phyloP scores from a whole-genome alignment of 1,140 invertebrate genomes.

The Drosophila lowei region DNA sequence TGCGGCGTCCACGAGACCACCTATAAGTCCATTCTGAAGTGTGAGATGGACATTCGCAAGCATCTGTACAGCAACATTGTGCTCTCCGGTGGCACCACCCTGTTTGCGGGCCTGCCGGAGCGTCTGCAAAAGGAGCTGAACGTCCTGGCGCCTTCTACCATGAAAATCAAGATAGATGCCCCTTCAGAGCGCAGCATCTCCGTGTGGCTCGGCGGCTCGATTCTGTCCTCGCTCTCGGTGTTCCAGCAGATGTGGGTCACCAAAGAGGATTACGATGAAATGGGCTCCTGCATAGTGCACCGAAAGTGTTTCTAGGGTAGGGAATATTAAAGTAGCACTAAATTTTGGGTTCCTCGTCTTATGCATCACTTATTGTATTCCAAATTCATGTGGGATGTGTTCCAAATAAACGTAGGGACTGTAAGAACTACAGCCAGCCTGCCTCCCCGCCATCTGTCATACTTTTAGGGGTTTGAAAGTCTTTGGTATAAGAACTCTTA shows the following conservation, averaged over 20 bases:
- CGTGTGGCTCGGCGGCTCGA: constrained; percentile 94
- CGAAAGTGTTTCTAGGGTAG: constrained; percentile 94
- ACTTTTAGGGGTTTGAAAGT: too few relatives aligned
- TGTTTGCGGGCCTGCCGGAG: constrained; percentile 91
- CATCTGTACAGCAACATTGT: constrained; percentile 96
- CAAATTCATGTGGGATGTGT: too few relatives aligned
- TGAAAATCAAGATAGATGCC: constrained; percentile 97
- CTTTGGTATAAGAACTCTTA: too few relatives aligned
- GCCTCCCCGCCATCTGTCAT: too few relatives aligned
- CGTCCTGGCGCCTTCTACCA: constrained; percentile 91
- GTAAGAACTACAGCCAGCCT: too few relatives aligned
- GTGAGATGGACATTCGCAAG: constrained; percentile 94
- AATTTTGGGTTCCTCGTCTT: too few relatives aligned
- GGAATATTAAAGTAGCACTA: too few relatives aligned
- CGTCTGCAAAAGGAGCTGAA: constrained; percentile 95
- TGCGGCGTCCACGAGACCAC: constrained; percentile 95
- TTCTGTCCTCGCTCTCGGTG: constrained; percentile 92
- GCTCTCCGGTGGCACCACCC: constrained; percentile 91
- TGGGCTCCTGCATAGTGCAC: constrained; percentile 95
- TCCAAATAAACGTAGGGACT: too few relatives aligned
- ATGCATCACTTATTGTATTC: too few relatives aligned
- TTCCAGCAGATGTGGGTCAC: constrained; percentile 98
- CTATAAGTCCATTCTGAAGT: constrained; percentile 97
- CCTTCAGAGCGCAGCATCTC: constrained; percentile 95
- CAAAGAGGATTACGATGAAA: constrained; percentile 96